These are phyloP conservation scores for Philaenus spumarius DNA, from an alignment of 1,140 invertebrate genomes.

Conservation along the genomic window DNA sequence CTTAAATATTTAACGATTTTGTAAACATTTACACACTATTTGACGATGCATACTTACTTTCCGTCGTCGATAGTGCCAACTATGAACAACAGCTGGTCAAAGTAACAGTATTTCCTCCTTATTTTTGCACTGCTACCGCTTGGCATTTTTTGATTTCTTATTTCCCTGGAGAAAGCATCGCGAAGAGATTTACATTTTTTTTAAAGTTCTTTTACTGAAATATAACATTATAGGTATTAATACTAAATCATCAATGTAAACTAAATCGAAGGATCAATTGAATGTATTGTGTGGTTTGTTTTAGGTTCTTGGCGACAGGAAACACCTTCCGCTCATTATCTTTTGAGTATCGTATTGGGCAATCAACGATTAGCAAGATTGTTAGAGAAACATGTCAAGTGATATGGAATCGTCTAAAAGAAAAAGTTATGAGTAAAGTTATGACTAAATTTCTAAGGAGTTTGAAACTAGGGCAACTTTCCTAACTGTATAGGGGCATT, in stretches of 20 bases:
- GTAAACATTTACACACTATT: too few species aligned
- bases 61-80: background rate
- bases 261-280: background rate
- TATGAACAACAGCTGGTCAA: too few species aligned
- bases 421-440: constrained; percentile 19
- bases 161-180: too few species aligned
- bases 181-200: background rate
- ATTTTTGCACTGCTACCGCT: too few species aligned
- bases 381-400: constrained; percentile 23
- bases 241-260: background rate
- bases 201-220: background rate
- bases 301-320: constrained; percentile 29
- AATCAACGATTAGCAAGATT: constrained; percentile 26
- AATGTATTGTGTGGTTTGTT: constrained; percentile 14
- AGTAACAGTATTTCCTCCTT: background rate
- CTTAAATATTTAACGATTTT: too few species aligned
- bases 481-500: constrained; percentile 36
- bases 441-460: constrained; percentile 13
- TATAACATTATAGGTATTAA: too few species aligned
- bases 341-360: constrained; percentile 24
- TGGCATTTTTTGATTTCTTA: too few species aligned
- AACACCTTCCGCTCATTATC: constrained; percentile 25
- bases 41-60: background rate
- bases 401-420: constrained; percentile 24
- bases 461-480: constrained; percentile 28